Conservation (phyloP, 92 coral and sea anemone species). For the Zoanthus sociatus region DNA sequence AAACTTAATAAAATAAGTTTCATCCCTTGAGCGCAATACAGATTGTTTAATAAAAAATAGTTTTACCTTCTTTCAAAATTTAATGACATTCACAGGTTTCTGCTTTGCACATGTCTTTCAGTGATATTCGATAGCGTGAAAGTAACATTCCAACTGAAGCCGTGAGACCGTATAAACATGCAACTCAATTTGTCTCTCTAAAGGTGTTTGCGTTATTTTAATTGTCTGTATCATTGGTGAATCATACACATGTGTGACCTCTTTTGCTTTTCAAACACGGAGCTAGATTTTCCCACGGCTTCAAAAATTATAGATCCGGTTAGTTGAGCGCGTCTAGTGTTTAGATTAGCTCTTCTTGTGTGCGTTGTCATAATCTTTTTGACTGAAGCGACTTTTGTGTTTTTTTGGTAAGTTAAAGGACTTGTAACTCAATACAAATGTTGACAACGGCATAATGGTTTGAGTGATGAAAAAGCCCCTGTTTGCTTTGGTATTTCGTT, state of each 20-base stretch:
- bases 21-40: constrained; percentile 12
- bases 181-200: constrained; percentile 9
- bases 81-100: constrained; percentile 8
- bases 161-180: not conserved
- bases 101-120: constrained; percentile 13
- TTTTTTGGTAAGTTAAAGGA: constrained; percentile 13
- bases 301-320: not conserved
- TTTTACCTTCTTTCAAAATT: not conserved
- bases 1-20: constrained; percentile 1
- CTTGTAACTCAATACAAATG: constrained; percentile 47
- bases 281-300: constrained; percentile 36
- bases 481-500: constrained; percentile 26
- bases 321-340: not conserved
- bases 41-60: constrained; percentile 17
- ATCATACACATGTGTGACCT: not conserved
- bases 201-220: constrained; percentile 22
- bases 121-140: constrained; percentile 10
- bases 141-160: not conserved
- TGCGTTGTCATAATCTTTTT: constrained; percentile 5
- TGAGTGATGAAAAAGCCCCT: constrained; percentile 36
- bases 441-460: constrained; percentile 14
- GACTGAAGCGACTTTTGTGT: constrained; percentile 22
- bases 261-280: not conserved
- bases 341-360: constrained; percentile 19
- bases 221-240: constrained; percentile 18